Conservation (phyloP, 2,888 invertebrate genomes). For the Gnatocerus cornutus region DNA sequence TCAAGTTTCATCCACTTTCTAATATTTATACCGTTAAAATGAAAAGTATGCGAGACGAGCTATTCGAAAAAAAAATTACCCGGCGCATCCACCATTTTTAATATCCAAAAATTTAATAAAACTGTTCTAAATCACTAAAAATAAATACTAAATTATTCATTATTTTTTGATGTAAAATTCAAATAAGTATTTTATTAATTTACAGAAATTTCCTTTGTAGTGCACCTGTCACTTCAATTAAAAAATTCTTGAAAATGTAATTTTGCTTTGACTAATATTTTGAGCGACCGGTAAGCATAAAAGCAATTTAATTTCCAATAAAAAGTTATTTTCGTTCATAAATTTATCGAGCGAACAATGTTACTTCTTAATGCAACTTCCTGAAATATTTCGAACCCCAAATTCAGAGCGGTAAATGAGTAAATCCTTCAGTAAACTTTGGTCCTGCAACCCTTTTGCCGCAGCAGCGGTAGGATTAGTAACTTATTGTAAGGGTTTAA, state of each 20-base stretch:
- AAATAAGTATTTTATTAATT: too few species aligned
- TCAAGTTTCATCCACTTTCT: too few species aligned
- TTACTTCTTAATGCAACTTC: constrained; percentile 44
- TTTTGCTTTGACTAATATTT: too few species aligned
- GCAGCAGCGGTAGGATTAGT: constrained; percentile 64
- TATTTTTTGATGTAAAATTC: too few species aligned
- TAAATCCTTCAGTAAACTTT: constrained; percentile 66
- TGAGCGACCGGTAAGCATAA: not conserved
- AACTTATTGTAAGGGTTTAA: constrained; percentile 61
- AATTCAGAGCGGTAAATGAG: constrained; percentile 58
- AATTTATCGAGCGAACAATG: constrained; percentile 20
- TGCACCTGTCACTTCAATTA: not conserved
- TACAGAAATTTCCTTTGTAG: too few species aligned
- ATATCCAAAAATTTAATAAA: not conserved
- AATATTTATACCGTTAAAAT: too few species aligned
- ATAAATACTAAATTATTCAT: too few species aligned
- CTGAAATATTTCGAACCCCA: constrained; percentile 45
- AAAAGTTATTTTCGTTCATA: constrained; percentile 37
- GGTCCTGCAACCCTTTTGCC: constrained; percentile 64
- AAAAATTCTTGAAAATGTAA: not conserved
- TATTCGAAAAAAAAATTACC: not conserved
- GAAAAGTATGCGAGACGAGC: too few species aligned
- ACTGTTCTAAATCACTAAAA: not conserved
- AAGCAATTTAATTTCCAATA: constrained; percentile 37
- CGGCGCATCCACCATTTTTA: constrained; percentile 19